These are phyloP conservation scores for Drosophila putrida DNA, from an alignment of 2,888 invertebrate species.

Conservation along the genomic window DNA sequence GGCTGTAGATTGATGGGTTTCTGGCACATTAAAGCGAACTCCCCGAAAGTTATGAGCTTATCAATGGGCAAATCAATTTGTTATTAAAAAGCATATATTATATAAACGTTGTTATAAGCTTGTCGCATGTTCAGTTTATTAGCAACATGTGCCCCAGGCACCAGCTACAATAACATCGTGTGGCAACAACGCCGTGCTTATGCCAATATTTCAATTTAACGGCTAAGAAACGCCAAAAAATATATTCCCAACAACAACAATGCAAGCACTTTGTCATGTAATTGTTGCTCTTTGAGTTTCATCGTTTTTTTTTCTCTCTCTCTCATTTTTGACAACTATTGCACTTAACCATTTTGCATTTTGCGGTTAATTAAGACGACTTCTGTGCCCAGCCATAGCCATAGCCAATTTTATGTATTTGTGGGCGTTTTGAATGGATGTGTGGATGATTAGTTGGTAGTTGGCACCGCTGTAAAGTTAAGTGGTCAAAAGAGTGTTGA, in stretches of 20 bases:
- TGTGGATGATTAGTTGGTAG: constrained; percentile 19
- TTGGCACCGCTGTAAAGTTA: constrained; percentile 29
- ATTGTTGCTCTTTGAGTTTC: constrained; percentile 24
- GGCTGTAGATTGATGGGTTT: constrained; percentile 68
- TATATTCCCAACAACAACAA: constrained; percentile 50
- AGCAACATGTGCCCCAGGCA: constrained; percentile 48
- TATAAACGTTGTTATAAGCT: constrained; percentile 56
- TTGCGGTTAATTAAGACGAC: constrained; percentile 75
- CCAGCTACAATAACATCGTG: constrained; percentile 34
- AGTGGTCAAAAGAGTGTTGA: constrained; percentile 41
- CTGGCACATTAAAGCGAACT: constrained; percentile 47
- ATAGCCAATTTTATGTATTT: constrained; percentile 50
- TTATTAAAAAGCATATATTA: constrained; percentile 70
- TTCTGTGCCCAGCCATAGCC: constrained; percentile 61
- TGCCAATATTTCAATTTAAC: constrained; percentile 80
- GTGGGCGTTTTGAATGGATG: constrained; percentile 8
- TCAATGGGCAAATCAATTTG: constrained; percentile 73
- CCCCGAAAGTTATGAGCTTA: constrained; percentile 57
- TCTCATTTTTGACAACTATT: constrained; percentile 58
- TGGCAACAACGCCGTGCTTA: constrained; percentile 53
- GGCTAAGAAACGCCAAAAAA: constrained; percentile 51
- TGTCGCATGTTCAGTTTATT: constrained; percentile 62
- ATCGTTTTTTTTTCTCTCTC: constrained; percentile 21
- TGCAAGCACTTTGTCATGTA: constrained; percentile 59
- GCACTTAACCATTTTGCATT: constrained; percentile 66